Evolutionary conservation across 2,113 vertebrate species (phyloP), one percentile per base, ranked within the genome.

Genomic region (Oriolus oriolus): DNA sequence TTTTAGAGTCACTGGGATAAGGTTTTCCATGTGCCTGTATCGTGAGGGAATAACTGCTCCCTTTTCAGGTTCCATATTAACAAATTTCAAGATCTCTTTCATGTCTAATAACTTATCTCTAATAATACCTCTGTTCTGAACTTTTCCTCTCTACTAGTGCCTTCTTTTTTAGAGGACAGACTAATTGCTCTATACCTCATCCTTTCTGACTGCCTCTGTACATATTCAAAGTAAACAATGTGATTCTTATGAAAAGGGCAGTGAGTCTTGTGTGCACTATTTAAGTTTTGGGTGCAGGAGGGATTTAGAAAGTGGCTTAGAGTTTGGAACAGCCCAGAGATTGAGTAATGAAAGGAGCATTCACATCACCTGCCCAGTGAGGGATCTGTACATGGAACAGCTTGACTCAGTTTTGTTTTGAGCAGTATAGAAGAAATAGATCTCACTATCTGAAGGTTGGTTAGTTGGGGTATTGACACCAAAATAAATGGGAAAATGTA

Each of bases 291-390:
- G 42, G 44, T 52, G 39, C 30, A 54, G 21, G 13, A 42, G 22
- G 42, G 39, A 14, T 19, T 81, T 35, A 27, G 41, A 11, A 12
- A 39, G 56, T 47, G 42, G 10, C 44, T 27, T 14, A 26, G 44
- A 41, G 24, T 59, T 89, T 89, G 77, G 47, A 82, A 53, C 31
- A 71, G 60, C n/a, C 37, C 35, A 79, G 41, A 89, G 21, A 35
- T 3, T 12, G 52, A 16, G n/a, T 16, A 31, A 60, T 57, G 52
- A 53, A 88, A 90, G 91, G 91, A 91, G 70, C 89, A 91, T 96
- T 90, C 66, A 64, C 75, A 87, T 94, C 81, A 94, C 87, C 91
- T 94, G 31, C 57, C 31, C 70, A 64, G 26, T 75, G 64, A 76
- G 53, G 39, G 37, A 44, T 75, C 45, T 61, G 39, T 53, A 13